Conservation (phyloP, 2,888 invertebrate genomes). For the Trimorus sp. region DNA sequence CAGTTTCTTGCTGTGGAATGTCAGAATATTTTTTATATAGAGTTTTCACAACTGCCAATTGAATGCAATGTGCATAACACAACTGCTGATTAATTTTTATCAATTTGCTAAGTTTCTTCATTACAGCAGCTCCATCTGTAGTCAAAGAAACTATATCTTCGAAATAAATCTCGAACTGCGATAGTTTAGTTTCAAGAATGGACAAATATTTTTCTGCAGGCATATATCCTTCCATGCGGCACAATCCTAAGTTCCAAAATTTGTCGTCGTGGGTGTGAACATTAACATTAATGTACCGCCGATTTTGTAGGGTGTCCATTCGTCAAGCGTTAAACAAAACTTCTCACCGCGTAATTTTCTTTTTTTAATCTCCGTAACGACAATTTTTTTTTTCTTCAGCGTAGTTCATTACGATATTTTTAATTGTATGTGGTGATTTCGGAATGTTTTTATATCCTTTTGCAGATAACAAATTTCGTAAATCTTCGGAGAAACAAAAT, state of each 20-base stretch:
- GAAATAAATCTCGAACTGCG: not conserved
- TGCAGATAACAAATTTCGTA: conserved; percentile 18
- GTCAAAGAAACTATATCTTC: conserved; percentile 15
- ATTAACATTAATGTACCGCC: conserved; percentile 14
- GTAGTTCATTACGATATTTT: conserved; percentile 17
- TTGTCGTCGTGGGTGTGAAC: conserved; percentile 3
- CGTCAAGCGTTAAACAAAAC: conserved; percentile 17
- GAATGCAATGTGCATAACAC: conserved; percentile 66
- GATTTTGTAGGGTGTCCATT: conserved; percentile 9
- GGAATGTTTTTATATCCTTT: conserved; percentile 28
- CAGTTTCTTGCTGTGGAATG: conserved; percentile 12
- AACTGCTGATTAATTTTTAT: conserved; percentile 61
- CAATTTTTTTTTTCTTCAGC: conserved; percentile 3
- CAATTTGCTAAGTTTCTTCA: conserved; percentile 38
- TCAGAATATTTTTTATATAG: conserved; percentile 22
- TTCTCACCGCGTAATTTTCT: not conserved
- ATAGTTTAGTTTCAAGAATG: conserved; percentile 1
- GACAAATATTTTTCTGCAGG: conserved; percentile 5
- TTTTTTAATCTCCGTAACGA: not conserved
- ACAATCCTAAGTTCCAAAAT: conserved; percentile 22
- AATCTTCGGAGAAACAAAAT: conserved; percentile 27
- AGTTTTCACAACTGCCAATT: conserved; percentile 26
- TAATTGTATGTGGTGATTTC: conserved; percentile 24
- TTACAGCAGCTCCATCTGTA: conserved; percentile 61
- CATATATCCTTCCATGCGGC: conserved; percentile 14